Evolutionary conservation across 2,888 invertebrate species (phyloP).

Genomic region (Priapulus caudatus): DNA sequence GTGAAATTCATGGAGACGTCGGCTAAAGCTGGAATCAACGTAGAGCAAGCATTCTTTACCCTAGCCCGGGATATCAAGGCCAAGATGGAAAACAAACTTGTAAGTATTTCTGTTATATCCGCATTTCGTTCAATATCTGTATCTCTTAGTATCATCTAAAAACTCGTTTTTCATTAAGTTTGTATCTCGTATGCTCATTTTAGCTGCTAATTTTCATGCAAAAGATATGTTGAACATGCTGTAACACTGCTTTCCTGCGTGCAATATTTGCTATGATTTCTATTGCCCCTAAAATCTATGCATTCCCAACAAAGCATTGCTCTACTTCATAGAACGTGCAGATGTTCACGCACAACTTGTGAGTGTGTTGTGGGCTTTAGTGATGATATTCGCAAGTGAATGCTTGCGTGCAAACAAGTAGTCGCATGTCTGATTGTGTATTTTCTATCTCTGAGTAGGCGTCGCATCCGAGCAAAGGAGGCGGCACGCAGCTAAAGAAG

Average conservation of each 20-base stretch:
- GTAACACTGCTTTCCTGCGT: too few species aligned
- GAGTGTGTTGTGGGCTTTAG: too few species aligned
- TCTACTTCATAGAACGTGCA: too few species aligned
- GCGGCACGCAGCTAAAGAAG: constrained; percentile 59
- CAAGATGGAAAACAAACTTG: constrained; percentile 97
- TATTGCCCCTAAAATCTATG: too few species aligned
- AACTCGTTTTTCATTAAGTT: too few species aligned
- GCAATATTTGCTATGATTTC: too few species aligned
- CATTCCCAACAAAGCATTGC: too few species aligned
- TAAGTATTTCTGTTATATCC: constrained; percentile 41
- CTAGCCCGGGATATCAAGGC: constrained; percentile 93
- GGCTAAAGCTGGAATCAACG: constrained; percentile 93
- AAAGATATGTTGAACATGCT: too few species aligned
- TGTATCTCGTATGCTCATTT: too few species aligned
- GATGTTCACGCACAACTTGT: too few species aligned
- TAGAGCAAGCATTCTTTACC: constrained; percentile 94
- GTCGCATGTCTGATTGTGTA: not conserved
- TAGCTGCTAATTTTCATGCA: too few species aligned
- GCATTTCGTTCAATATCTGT: constrained; percentile 6
- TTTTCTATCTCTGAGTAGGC: constrained; percentile 53
- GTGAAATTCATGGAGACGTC: constrained; percentile 99
- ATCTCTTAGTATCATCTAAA: not conserved
- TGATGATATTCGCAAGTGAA: constrained; percentile 16
- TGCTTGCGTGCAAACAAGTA: not conserved
- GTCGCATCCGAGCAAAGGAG: constrained; percentile 72